These are phyloP conservation scores for Euura lappo DNA, from an alignment of 1,140 invertebrate genomes.

Conservation along the genomic window DNA sequence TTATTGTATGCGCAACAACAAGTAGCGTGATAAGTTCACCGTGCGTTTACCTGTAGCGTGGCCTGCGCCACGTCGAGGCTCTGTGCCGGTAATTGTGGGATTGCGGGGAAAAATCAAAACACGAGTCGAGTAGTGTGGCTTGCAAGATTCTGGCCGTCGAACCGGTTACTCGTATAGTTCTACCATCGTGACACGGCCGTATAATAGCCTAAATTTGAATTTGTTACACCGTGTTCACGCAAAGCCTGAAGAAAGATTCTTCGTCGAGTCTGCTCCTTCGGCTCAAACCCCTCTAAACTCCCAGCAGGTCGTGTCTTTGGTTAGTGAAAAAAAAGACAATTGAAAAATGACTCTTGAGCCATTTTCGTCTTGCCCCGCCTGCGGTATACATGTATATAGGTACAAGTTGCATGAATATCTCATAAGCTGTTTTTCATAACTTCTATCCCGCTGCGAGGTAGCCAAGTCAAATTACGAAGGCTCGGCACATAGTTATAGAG, in stretches of 20 bases:
- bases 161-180: not conserved
- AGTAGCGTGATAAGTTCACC: no score
- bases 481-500: not conserved
- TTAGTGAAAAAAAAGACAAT: not conserved
- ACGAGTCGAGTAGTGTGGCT: not conserved
- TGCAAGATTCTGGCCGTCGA: not conserved
- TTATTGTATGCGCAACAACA: no score
- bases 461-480: conserved; percentile 22
- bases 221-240: not conserved
- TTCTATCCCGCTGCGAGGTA: not conserved
- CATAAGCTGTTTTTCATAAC: conserved; percentile 17
- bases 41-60: no score
- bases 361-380: not conserved
- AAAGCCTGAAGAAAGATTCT: not conserved
- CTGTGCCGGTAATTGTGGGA: no score
- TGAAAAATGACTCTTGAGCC: not conserved
- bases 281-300: not conserved
- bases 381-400: not conserved
- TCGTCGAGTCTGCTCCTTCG: not conserved
- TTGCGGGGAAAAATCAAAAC: not conserved
- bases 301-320: not conserved
- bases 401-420: conserved; percentile 11
- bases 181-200: not conserved
- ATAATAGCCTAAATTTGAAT: not conserved
- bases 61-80: no score